These are phyloP conservation scores for Lordiphosa clarofinis DNA, from an alignment of 1,140 invertebrate genomes.

Conservation along the genomic window DNA sequence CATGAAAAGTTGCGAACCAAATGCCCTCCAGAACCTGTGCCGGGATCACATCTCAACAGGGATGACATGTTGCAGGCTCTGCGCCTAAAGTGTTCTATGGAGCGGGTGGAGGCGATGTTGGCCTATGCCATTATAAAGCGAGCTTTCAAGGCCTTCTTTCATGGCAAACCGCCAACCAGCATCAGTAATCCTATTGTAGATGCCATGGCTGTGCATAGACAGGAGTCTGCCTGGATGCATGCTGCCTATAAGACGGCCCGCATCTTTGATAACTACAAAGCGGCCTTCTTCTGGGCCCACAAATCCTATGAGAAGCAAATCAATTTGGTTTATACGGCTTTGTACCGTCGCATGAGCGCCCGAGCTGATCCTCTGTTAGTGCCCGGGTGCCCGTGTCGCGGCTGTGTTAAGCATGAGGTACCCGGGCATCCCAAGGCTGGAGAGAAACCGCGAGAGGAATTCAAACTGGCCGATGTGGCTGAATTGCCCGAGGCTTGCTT, in stretches of 20 bases:
- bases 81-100: constrained; percentile 55
- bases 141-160: constrained; percentile 61
- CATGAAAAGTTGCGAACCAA: constrained; percentile 45
- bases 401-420: constrained; percentile 36
- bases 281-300: constrained; percentile 64
- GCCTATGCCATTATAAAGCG: constrained; percentile 59
- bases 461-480: constrained; percentile 30
- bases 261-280: constrained; percentile 59
- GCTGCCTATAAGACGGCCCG: constrained; percentile 47
- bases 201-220: constrained; percentile 41
- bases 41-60: constrained; percentile 37
- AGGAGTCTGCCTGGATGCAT: constrained; percentile 52
- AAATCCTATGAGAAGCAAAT: constrained; percentile 61
- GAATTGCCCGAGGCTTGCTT: constrained; percentile 45
- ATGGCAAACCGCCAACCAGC: constrained; percentile 42
- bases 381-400: constrained; percentile 36
- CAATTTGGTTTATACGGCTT: constrained; percentile 29
- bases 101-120: constrained; percentile 57
- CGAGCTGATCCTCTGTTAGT: constrained; percentile 38
- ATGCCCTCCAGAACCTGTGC: constrained; percentile 10
- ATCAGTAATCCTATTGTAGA: constrained; percentile 58
- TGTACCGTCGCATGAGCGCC: constrained; percentile 51
- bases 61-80: constrained; percentile 59
- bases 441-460: constrained; percentile 5
- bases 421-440: constrained; percentile 36